Percentiles rank a stretch among this genome's conserved stretches.
These are phyloP conservation scores for Eupithecia dodoneata DNA, from an alignment of 2,888 invertebrate genomes.

Conservation along the genomic window DNA sequence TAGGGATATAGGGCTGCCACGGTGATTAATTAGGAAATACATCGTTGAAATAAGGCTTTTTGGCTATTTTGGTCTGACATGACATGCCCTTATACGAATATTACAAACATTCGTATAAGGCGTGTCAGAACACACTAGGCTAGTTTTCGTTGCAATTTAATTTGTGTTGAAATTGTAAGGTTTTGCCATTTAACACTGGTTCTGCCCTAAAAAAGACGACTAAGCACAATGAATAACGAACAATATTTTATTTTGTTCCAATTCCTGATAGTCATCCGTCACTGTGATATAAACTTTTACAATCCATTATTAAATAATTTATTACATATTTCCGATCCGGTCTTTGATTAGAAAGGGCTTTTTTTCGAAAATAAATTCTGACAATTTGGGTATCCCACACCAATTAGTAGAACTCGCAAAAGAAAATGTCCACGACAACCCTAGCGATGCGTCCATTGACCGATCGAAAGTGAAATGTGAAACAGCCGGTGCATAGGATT, in stretches of 20 bases:
- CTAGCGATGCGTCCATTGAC: conserved; percentile 29
- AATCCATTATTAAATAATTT: too few relatives aligned
- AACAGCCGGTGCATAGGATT: conserved; percentile 33
- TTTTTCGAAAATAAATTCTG: too few relatives aligned
- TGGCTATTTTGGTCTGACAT: too few relatives aligned
- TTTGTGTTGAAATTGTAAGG: not conserved
- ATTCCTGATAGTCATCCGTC: too few relatives aligned
- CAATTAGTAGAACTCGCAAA: not conserved
- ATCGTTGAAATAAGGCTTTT: not conserved
- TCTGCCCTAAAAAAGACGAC: too few relatives aligned
- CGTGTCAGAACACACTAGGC: not conserved
- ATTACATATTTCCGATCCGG: too few relatives aligned
- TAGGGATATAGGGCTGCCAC: conserved; percentile 8
- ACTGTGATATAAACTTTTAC: too few relatives aligned
- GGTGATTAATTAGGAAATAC: not conserved
- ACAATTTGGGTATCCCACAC: too few relatives aligned
- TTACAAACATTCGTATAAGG: not conserved
- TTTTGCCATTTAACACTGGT: not conserved
- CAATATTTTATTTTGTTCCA: too few relatives aligned
- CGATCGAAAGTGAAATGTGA: conserved; percentile 37
- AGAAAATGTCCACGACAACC: not conserved
- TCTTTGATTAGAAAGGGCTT: too few relatives aligned
- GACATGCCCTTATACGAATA: too few relatives aligned
- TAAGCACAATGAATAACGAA: too few relatives aligned
- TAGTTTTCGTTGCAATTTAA: not conserved